phyloP scores from a whole-genome alignment of 2,797 vertebrate species.

The Pipistrellus kuhlii region DNA sequence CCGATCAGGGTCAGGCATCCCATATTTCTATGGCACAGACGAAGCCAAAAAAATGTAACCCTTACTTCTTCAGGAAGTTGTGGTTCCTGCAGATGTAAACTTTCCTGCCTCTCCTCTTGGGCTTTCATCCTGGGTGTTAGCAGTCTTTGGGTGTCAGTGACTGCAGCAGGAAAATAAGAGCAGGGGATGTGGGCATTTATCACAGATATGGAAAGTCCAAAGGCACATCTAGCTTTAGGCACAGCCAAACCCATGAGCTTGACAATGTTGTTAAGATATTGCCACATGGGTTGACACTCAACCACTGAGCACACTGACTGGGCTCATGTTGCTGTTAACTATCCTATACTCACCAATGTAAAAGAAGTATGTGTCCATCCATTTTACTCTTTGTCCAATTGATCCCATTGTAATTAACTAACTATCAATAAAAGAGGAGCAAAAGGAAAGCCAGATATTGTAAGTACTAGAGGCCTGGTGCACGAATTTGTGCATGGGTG shows the following conservation, averaged over 20 bases:
- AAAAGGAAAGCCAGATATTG: no score
- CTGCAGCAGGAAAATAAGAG: neutral
- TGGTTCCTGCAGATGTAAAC: conserved; percentile 18
- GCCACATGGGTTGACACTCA: no score
- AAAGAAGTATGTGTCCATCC: no score
- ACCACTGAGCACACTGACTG: no score
- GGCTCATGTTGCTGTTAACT: no score
- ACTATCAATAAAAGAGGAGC: no score
- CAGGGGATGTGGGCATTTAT: neutral
- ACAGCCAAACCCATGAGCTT: neutral
- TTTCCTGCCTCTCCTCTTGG: neutral
- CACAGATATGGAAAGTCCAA: neutral
- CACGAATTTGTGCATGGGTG: no score
- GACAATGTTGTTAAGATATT: neutral
- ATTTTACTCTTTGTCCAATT: no score
- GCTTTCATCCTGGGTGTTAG: neutral
- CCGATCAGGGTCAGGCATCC: no score
- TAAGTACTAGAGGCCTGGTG: no score
- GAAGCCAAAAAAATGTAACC: neutral
- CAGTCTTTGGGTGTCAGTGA: neutral
- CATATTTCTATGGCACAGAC: neutral
- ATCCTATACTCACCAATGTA: no score
- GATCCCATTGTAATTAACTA: no score
- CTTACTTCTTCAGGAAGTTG: conserved; percentile 23
- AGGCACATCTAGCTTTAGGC: neutral